These are phyloP conservation scores for Chrosomus eos DNA, from an alignment of 2,797 vertebrate genomes.

Conservation along the genomic window DNA sequence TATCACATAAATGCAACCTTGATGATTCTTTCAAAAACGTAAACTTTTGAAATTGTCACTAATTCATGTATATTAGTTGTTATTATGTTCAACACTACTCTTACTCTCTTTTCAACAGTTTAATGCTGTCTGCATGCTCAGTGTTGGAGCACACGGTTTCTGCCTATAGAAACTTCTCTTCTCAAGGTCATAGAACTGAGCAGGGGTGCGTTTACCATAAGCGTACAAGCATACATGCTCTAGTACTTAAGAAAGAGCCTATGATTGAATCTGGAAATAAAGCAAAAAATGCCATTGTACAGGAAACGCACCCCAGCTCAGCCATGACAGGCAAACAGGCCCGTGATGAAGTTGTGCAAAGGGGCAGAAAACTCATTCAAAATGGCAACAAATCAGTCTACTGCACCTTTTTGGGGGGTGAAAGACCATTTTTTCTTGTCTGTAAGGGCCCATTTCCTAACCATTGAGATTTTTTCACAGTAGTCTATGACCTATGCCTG, in stretches of 20 bases:
- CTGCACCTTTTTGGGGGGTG: constrained; percentile 39
- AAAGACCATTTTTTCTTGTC: constrained; percentile 34
- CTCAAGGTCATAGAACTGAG: constrained; percentile 25
- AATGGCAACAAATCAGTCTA: constrained; percentile 53
- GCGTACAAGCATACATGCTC: too few relatives aligned
- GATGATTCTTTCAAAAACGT: too few relatives aligned
- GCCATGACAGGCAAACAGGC: constrained; percentile 39
- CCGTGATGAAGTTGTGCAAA: constrained; percentile 52
- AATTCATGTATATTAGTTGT: background rate
- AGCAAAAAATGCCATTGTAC: too few relatives aligned
- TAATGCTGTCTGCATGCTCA: background rate
- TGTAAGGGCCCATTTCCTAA: constrained; percentile 47
- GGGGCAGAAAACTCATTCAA: constrained; percentile 43
- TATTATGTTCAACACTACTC: background rate
- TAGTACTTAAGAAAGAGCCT: too few relatives aligned
- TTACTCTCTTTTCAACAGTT: background rate
- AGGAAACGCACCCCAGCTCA: background rate
- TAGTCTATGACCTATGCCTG: constrained; percentile 51
- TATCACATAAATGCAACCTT: too few relatives aligned
- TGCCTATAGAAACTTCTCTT: background rate
- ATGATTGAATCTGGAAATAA: too few relatives aligned
- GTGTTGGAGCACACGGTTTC: background rate
- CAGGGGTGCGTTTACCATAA: background rate
- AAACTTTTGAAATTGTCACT: too few relatives aligned
- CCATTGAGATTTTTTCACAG: constrained; percentile 45